Conservation (phyloP, 2,888 invertebrate species). For the Xestia rhomboidea region DNA sequence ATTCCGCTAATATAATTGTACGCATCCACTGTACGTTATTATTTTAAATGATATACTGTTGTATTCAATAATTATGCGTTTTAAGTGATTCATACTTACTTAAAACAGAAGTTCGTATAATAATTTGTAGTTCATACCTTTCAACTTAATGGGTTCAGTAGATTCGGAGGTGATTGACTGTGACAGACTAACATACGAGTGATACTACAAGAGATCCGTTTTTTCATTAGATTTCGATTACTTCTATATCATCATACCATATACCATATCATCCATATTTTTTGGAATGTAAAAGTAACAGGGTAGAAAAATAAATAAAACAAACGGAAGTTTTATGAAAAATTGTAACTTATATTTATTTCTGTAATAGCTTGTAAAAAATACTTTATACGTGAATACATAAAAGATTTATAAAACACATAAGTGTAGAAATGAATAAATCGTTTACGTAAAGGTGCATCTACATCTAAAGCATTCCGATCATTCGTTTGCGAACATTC, state of each 20-base stretch:
- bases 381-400: background rate
- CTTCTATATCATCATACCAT: no score
- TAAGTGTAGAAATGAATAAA: background rate
- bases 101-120: background rate
- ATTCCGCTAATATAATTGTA: conserved; percentile 11
- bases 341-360: background rate
- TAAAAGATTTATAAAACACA: background rate
- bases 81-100: background rate
- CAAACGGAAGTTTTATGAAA: background rate
- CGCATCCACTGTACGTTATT: background rate
- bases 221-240: background rate
- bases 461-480: background rate
- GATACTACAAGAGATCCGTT: background rate
- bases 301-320: background rate
- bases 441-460: no score
- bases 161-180: background rate
- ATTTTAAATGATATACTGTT: background rate
- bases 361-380: background rate
- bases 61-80: background rate
- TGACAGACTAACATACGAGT: background rate
- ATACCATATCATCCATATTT: no score
- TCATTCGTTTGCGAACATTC: background rate
- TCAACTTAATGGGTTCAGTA: background rate
- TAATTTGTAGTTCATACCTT: background rate
- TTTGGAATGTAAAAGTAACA: background rate